A percentile compares a stretch with the other conserved stretches of the same genome.
These are phyloP conservation scores for Dusona sp. DNA, from an alignment of 2,888 invertebrate genomes.

Conservation along the genomic window DNA sequence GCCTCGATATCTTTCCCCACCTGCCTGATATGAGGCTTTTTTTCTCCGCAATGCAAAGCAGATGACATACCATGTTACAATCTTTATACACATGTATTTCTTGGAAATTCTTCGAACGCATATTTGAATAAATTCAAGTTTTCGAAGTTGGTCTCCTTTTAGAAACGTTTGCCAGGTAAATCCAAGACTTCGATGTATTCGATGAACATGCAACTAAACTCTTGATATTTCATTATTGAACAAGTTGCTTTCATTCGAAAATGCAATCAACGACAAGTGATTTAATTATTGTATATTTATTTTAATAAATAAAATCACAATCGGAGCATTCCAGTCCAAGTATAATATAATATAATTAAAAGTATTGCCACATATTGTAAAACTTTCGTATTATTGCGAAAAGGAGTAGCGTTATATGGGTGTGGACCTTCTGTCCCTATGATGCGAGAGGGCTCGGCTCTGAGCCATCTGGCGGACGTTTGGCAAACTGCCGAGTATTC, in stretches of 20 bases:
- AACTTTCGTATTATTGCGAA: no score
- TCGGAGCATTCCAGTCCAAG: neutral
- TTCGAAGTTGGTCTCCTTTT: neutral
- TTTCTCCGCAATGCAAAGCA: slow-evolving; percentile 3
- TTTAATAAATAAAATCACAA: neutral
- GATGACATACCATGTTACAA: neutral
- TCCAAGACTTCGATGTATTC: neutral
- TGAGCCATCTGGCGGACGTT: no score
- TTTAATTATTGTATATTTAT: neutral
- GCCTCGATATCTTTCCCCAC: neutral
- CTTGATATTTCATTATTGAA: neutral
- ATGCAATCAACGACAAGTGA: neutral
- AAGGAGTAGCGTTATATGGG: no score
- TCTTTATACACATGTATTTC: neutral
- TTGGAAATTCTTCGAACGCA: neutral
- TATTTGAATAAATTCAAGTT: slow-evolving; percentile 6
- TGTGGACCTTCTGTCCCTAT: no score
- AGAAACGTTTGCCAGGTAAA: neutral
- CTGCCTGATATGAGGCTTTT: neutral
- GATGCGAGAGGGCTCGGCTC: no score
- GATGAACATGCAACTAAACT: neutral
- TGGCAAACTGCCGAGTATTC: no score
- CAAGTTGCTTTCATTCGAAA: neutral
- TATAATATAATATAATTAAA: no score
- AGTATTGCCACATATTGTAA: no score